A percentile compares a stretch with the other conserved stretches of the same genome.
Evolutionary conservation across 2,888 invertebrate species (phyloP).

Genomic region (Alentia gelatinosa): DNA sequence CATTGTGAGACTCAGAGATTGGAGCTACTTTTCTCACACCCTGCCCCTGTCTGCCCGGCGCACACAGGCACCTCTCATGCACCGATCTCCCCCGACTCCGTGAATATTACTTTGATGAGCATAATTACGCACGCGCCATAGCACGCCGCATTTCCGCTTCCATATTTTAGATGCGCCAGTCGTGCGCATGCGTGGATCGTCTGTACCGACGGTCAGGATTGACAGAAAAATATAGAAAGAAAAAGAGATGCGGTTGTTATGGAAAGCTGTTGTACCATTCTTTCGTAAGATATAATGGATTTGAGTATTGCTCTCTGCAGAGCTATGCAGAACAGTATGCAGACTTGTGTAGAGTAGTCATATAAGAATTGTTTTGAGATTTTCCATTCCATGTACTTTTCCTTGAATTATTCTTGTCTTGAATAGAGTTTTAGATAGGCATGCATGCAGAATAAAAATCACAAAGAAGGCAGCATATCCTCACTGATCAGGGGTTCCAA

Average conservation of each 20-base stretch:
- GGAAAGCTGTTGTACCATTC: not conserved
- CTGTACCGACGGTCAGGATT: not conserved
- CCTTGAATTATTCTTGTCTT: too few species aligned
- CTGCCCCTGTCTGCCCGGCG: not conserved
- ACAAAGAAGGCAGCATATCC: too few species aligned
- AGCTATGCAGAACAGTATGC: too few species aligned
- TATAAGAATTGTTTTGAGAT: too few species aligned
- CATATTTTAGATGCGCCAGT: not conserved
- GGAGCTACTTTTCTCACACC: not conserved
- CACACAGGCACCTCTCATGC: not conserved
- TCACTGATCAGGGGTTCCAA: too few species aligned
- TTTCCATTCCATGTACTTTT: too few species aligned
- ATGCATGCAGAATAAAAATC: too few species aligned
- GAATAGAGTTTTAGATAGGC: too few species aligned
- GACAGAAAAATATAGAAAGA: not conserved
- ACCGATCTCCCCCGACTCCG: not conserved
- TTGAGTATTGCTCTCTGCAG: too few species aligned
- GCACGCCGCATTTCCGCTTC: not conserved
- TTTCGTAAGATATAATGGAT: too few species aligned
- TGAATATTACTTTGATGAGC: constrained; percentile 9
- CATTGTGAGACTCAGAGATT: not conserved
- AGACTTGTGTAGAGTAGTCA: too few species aligned
- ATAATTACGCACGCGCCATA: not conserved
- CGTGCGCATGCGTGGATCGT: not conserved
- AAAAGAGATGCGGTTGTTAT: not conserved